Percentiles rank a stretch among this genome's conserved stretches.
Conservation (phyloP, 2,113 vertebrate genomes). For the Neomonachus schauinslandi region DNA sequence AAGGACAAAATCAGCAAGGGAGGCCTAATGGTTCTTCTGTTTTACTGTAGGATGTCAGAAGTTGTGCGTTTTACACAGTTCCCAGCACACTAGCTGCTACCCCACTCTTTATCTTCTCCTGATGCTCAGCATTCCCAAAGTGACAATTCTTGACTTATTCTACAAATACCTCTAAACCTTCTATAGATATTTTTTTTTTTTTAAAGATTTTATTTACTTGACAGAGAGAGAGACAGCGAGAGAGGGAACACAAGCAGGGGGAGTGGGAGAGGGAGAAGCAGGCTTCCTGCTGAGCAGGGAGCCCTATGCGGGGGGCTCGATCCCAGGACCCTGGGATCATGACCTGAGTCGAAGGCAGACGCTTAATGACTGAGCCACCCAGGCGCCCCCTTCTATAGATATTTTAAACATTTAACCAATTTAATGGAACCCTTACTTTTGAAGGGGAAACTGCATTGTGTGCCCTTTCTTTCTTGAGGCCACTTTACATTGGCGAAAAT, state of each 20-base stretch:
- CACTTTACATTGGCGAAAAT: neutral
- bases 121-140: neutral
- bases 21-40: neutral
- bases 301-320: too few relatives aligned
- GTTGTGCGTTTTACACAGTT: neutral
- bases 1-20: neutral
- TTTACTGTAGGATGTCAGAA: neutral
- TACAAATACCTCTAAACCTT: neutral
- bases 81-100: neutral
- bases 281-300: too few relatives aligned
- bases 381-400: neutral
- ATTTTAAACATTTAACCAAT: neutral
- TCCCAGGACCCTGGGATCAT: too few relatives aligned
- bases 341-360: too few relatives aligned
- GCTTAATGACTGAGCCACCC: too few relatives aligned
- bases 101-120: neutral
- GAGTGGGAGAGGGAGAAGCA: too few relatives aligned
- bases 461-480: conserved; percentile 36
- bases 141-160: neutral
- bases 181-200: neutral
- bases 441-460: conserved; percentile 55
- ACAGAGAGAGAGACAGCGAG: too few relatives aligned
- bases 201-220: too few relatives aligned
- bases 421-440: conserved; percentile 55
- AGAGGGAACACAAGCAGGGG: too few relatives aligned